phyloP scores from a whole-genome alignment of 2,888 invertebrate genomes.

The Cremastinae sp. region DNA sequence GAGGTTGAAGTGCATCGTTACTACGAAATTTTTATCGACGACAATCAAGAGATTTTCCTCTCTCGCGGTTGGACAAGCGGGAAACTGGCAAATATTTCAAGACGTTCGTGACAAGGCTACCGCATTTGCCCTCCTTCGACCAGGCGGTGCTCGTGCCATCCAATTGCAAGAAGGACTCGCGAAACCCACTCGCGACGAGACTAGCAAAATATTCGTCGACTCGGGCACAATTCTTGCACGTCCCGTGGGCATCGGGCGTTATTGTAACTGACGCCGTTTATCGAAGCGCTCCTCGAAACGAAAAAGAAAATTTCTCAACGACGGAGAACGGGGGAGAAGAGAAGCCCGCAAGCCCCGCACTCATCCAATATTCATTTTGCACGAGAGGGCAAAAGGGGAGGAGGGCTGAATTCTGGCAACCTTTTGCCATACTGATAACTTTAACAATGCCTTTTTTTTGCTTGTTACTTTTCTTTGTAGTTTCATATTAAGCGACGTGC shows the following conservation, averaged over 20 bases:
- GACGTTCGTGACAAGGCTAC: conserved; percentile 37
- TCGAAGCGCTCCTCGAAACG: conserved; percentile 45
- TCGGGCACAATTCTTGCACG: conserved; percentile 4
- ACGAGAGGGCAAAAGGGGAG: conserved; percentile 4
- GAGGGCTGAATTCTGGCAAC: conserved; percentile 25
- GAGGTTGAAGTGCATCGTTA: conserved; percentile 14
- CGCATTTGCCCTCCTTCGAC: too few relatives aligned
- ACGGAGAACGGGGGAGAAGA: conserved; percentile 4
- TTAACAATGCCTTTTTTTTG: conserved; percentile 23
- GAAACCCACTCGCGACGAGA: conserved; percentile 58
- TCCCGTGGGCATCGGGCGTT: conserved; percentile 35
- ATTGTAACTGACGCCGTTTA: conserved; percentile 53
- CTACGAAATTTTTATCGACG: conserved; percentile 2
- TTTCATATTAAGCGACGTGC: not conserved
- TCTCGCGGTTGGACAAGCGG: not conserved
- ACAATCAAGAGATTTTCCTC: conserved; percentile 32
- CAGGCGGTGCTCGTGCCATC: too few relatives aligned
- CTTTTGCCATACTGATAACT: conserved; percentile 30
- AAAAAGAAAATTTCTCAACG: conserved; percentile 42
- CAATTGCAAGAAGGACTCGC: conserved; percentile 37
- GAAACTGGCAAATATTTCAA: conserved; percentile 47
- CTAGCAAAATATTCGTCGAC: conserved; percentile 68
- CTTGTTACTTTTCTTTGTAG: conserved; percentile 22
- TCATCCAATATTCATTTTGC: conserved; percentile 58
- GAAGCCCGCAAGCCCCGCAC: conserved; percentile 45